Evolutionary conservation across 1,140 invertebrate genomes (phyloP).

Genomic region (Gonatopus flavifemur): DNA sequence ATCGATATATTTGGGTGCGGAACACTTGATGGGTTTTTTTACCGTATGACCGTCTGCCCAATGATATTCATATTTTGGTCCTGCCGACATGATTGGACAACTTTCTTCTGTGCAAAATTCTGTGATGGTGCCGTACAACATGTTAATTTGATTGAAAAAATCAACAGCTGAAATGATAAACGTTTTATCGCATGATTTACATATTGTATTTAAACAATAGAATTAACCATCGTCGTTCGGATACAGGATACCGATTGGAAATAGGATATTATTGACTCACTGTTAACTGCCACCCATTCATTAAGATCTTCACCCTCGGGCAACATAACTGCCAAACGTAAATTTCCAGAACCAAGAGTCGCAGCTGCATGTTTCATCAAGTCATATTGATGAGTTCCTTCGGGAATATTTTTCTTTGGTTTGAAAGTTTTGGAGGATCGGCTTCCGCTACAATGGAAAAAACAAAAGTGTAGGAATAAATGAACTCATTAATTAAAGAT

Average conservation of each 20-base stretch:
- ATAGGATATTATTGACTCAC: constrained; percentile 64
- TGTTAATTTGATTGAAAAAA: constrained; percentile 99
- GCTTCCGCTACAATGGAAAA: constrained; percentile 69
- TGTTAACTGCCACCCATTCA: constrained; percentile 99
- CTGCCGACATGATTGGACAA: constrained; percentile 96
- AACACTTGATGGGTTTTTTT: constrained; percentile 99
- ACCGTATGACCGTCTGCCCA: constrained; percentile 99
- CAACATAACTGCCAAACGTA: constrained; percentile 92
- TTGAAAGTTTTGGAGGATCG: constrained; percentile 96
- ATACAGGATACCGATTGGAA: background rate
- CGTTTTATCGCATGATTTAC: background rate
- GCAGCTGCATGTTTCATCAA: constrained; percentile 99
- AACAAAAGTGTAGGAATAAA: constrained; percentile 18
- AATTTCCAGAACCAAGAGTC: constrained; percentile 95
- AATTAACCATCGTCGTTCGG: background rate
- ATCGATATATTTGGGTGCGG: constrained; percentile 99
- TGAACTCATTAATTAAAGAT: constrained; percentile 14
- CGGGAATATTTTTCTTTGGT: constrained; percentile 98
- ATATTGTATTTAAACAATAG: background rate
- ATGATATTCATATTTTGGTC: constrained; percentile 99
- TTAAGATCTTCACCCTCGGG: constrained; percentile 99
- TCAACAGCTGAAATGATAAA: constrained; percentile 82
- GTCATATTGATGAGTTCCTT: constrained; percentile 98
- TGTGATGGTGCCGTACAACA: constrained; percentile 99
- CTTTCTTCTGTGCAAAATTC: constrained; percentile 98